phyloP scores from a whole-genome alignment of 2,888 invertebrate genomes.

The Scelioninae gen. 2 region DNA sequence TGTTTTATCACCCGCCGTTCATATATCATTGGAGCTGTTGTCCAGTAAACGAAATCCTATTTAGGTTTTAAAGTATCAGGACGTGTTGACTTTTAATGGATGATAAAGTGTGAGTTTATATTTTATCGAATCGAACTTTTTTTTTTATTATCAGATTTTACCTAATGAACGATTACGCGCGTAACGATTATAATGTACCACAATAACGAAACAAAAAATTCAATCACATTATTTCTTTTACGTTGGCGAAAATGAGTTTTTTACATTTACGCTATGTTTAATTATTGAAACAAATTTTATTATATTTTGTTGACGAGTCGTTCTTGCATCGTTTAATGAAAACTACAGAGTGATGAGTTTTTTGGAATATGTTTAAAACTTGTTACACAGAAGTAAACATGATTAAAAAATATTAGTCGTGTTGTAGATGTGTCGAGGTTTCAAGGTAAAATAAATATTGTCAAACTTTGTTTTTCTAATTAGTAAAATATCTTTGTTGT shows the following conservation, averaged over 20 bases:
- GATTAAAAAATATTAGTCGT: no score
- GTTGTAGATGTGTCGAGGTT: no score
- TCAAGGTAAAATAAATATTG: no score
- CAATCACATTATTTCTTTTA: slow-evolving; percentile 4
- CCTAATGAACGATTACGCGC: slow-evolving; percentile 9
- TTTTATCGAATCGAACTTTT: slow-evolving; percentile 3
- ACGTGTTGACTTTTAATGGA: slow-evolving; percentile 27
- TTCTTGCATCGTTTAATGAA: no score
- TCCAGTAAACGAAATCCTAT: slow-evolving; percentile 34
- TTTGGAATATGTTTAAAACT: no score
- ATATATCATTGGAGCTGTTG: slow-evolving; percentile 51
- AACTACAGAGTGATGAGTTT: no score
- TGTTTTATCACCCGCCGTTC: slow-evolving; percentile 55
- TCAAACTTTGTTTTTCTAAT: no score
- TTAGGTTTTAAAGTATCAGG: slow-evolving; percentile 31
- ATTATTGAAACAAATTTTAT: no score
- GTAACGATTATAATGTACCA: background rate
- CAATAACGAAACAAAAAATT: background rate
- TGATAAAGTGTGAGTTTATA: slow-evolving; percentile 8
- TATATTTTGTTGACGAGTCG: no score
- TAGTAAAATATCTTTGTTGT: no score
- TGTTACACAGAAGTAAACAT: no score
- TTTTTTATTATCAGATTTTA: slow-evolving; percentile 3
- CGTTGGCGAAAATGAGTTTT: background rate
- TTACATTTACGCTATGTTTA: background rate